A percentile compares a stretch with the other conserved stretches of the same genome.
phyloP scores from a whole-genome alignment of 2,888 invertebrate species.

The Zelleria hepariella region DNA sequence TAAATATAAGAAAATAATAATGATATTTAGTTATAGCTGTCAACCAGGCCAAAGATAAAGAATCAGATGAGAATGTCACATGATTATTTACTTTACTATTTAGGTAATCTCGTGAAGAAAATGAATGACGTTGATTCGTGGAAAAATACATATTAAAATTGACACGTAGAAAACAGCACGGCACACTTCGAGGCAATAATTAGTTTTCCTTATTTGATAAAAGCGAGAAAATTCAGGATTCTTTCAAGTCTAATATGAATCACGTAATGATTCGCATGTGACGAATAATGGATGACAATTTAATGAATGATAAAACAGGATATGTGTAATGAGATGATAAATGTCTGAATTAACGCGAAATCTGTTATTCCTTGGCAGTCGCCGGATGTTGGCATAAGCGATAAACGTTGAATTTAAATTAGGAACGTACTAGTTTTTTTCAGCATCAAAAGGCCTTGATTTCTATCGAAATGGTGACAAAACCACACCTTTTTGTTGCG shows the following conservation, averaged over 20 bases:
- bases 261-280: conserved; percentile 13
- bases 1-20: conserved; percentile 31
- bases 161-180: not conserved
- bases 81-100: conserved; percentile 5
- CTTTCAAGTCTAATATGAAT: not conserved
- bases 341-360: conserved; percentile 33
- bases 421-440: conserved; percentile 22
- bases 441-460: not conserved
- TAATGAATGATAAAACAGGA: conserved; percentile 51
- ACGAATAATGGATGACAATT: conserved; percentile 24
- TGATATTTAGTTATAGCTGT: conserved; percentile 46
- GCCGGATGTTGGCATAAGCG: conserved; percentile 35
- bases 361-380: conserved; percentile 22
- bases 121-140: not conserved
- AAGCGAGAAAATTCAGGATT: not conserved
- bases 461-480: not conserved
- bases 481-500: not conserved
- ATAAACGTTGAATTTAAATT: conserved; percentile 32
- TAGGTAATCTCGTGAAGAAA: not conserved
- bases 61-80: conserved; percentile 20
- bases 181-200: not conserved
- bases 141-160: not conserved
- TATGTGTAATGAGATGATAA: conserved; percentile 28
- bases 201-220: not conserved
- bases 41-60: conserved; percentile 30